phyloP scores from a whole-genome alignment of 1,140 invertebrate species.

The Limonius californicus region DNA sequence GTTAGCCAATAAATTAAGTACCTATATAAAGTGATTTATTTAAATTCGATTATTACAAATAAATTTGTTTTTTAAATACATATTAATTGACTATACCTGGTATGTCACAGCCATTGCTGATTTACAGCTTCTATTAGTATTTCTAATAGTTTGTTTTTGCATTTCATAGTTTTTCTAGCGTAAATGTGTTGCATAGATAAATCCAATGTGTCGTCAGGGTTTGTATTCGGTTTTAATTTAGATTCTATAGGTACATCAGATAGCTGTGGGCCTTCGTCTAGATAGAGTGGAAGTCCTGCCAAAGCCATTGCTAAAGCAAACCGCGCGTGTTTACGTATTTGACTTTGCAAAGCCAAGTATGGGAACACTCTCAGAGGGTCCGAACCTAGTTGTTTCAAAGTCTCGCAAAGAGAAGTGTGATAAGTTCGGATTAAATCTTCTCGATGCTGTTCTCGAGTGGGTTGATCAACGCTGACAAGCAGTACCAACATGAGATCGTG shows the following conservation, averaged over 20 bases:
- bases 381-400: constrained; percentile 1
- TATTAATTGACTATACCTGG: no score
- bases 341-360: neutral
- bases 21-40: no score
- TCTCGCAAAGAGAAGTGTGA: neutral
- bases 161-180: constrained; percentile 19
- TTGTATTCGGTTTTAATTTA: neutral
- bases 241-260: neutral
- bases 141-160: constrained; percentile 24
- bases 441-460: neutral
- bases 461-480: neutral
- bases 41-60: no score
- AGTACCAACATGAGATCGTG: constrained; percentile 3
- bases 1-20: no score
- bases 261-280: neutral
- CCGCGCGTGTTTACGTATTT: neutral
- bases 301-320: neutral
- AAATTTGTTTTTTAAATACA: no score
- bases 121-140: constrained; percentile 19
- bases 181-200: neutral
- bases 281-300: neutral
- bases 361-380: neutral
- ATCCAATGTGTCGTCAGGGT: neutral
- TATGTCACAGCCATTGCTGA: constrained; percentile 14
- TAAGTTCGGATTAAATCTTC: constrained; percentile 7